Conservation (phyloP, 2,888 invertebrate genomes). For the Melipona beecheii region DNA sequence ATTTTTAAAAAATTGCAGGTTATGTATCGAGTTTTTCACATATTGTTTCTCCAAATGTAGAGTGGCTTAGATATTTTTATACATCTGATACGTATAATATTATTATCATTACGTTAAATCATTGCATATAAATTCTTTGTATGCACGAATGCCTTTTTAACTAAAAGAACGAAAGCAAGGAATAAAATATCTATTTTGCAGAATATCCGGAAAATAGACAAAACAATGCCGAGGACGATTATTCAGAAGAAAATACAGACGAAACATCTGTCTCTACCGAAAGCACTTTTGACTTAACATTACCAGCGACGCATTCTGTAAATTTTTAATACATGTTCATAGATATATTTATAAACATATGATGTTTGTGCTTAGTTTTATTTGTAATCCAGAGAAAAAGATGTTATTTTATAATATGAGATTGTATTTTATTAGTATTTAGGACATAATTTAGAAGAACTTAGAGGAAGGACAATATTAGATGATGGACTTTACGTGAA, state of each 20-base stretch:
- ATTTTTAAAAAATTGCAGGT: slow-evolving; percentile 22
- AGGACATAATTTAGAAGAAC: slow-evolving; percentile 86
- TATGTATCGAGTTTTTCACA: slow-evolving; percentile 19
- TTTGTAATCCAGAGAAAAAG: not conserved
- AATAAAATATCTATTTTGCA: not conserved
- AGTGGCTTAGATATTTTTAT: not conserved
- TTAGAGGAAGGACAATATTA: slow-evolving; percentile 88
- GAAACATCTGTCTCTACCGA: slow-evolving; percentile 48
- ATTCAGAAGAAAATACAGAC: slow-evolving; percentile 26
- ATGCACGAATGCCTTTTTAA: not conserved
- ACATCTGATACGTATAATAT: too few species aligned
- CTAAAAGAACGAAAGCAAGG: not conserved
- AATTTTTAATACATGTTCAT: slow-evolving; percentile 62
- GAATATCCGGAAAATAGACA: slow-evolving; percentile 10
- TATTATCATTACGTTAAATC: not conserved
- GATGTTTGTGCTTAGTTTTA: not conserved
- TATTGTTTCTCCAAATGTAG: slow-evolving; percentile 23
- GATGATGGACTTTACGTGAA: slow-evolving; percentile 85
- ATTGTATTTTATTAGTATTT: slow-evolving; percentile 85
- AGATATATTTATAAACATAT: not conserved
- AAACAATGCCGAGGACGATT: slow-evolving; percentile 2
- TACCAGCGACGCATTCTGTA: slow-evolving; percentile 86
- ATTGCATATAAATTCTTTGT: not conserved
- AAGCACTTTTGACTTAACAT: slow-evolving; percentile 84
- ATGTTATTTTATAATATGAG: slow-evolving; percentile 10